These are phyloP conservation scores for Crotalus helleri DNA, from an alignment of 2,113 vertebrate species.

Conservation along the genomic window DNA sequence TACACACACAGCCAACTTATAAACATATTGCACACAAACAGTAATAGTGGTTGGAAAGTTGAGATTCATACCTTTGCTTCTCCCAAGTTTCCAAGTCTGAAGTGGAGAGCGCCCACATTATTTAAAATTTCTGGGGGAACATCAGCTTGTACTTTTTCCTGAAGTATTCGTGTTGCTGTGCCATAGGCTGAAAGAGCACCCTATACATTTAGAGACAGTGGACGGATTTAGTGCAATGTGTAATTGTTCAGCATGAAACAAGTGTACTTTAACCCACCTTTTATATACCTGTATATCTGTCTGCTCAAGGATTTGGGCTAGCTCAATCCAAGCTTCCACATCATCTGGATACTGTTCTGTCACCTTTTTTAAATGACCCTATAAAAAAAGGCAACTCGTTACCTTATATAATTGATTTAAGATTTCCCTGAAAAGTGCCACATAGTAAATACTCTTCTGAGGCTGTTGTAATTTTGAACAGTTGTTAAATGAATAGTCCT, in stretches of 20 bases:
- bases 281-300: conserved; percentile 89
- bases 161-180: conserved; percentile 95
- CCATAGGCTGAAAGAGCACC: conserved; percentile 95
- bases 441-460: neutral
- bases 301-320: conserved; percentile 97
- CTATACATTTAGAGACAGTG: conserved; percentile 53
- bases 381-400: conserved; percentile 39
- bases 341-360: conserved; percentile 98
- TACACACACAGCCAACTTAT: neutral
- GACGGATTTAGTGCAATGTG: neutral
- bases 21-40: neutral
- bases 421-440: neutral
- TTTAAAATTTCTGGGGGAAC: conserved; percentile 98
- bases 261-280: neutral
- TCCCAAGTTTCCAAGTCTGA: conserved; percentile 94
- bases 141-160: conserved; percentile 97
- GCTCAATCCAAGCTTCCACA: conserved; percentile 97
- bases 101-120: conserved; percentile 95
- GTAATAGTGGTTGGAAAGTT: neutral
- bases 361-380: conserved; percentile 98
- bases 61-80: conserved; percentile 86
- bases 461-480: neutral
- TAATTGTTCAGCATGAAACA: neutral
- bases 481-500: neutral
- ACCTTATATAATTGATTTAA: neutral